Percentiles rank a stretch among this genome's conserved stretches.
Evolutionary conservation across 64 coral and sea anemone species (phyloP).

Genomic region (Montipora cactus): DNA sequence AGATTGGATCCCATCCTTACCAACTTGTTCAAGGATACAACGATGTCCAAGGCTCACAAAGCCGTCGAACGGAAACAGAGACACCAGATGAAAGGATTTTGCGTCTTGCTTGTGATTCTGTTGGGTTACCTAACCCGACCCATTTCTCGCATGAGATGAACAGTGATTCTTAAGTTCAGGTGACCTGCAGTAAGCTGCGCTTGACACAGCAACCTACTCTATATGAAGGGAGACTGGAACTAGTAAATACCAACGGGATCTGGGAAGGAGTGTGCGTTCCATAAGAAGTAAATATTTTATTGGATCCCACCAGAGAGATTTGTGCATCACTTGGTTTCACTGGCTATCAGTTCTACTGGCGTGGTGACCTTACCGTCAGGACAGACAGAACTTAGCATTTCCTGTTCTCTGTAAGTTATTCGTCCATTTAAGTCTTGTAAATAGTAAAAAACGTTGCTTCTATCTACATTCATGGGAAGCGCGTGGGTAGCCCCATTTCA

Average conservation of each 20-base stretch:
- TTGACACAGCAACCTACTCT: background rate
- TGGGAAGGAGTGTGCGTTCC: slow-evolving; percentile 47
- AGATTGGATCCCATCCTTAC: slow-evolving; percentile 1
- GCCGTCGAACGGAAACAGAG: background rate
- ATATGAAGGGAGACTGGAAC: slow-evolving; percentile 54
- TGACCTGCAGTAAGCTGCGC: slow-evolving; percentile 28
- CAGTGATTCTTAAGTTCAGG: background rate
- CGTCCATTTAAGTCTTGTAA: no score
- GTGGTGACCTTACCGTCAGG: background rate
- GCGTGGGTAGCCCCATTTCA: no score
- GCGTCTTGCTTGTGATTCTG: slow-evolving; percentile 1
- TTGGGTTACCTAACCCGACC: background rate
- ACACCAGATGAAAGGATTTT: background rate
- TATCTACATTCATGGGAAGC: no score
- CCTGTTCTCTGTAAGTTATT: background rate
- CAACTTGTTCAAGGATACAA: background rate
- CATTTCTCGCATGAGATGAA: background rate
- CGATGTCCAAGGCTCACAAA: background rate
- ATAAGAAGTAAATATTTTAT: background rate
- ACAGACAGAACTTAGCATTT: background rate
- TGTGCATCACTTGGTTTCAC: background rate
- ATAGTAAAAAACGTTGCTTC: no score
- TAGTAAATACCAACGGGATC: background rate
- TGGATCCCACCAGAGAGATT: background rate
- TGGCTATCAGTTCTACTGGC: background rate